Base-by-base conservation (phyloP, 1,140 invertebrate genomes). In the Nomia melanderi region DNA sequence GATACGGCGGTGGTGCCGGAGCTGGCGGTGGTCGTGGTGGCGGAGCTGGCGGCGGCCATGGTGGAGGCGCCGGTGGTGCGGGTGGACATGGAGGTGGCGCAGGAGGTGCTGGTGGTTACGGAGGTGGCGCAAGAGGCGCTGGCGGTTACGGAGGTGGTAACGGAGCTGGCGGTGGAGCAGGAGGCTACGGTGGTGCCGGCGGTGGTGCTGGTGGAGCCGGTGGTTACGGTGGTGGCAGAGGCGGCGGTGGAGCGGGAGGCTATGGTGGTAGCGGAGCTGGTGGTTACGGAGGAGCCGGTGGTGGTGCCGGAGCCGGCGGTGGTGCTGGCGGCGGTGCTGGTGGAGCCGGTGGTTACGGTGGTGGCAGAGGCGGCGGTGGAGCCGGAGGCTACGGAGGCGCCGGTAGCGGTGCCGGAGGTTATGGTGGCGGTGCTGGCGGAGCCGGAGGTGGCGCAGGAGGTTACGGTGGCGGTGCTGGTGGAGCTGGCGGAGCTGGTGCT, bases 1-100 rank as follows among this genome's bases (percentile, higher is more conserved):
- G 74, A 2, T 1, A 17, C 8, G 59, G 59, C 1, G 63, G 59
- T 17, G 65, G 33, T 63, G 12, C n/a, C 7, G 33, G 12, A 36
- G 12, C n/a, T 11, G 33, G 12, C 44, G 69, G 82, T 5, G 9
- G n/a, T 44, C 14, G 77, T 8, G 14, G n/a, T 29, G 75, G 71
- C 23, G 20, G 39, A 12, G 1, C 7, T 59, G 54, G 56, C 56
- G 56, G 63, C 23, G 70, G 69, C 14, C 56, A 47, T 14, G 53
- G 53, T 8, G 53, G 53, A 11, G 1, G 44, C 17, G 20, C 29
- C 23, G 76, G n/a, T 60, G 33, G 56, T 31, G 70, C 44, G 4
- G 50, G 62, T 41, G 77, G 81, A 2, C 50, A 50, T 11, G 70
- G 70, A 36, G 60, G 71, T 4, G 36, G 23, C 9, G 60, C 78